Conservation (phyloP, 2,888 invertebrate genomes). For the Sesia bembeciformis region DNA sequence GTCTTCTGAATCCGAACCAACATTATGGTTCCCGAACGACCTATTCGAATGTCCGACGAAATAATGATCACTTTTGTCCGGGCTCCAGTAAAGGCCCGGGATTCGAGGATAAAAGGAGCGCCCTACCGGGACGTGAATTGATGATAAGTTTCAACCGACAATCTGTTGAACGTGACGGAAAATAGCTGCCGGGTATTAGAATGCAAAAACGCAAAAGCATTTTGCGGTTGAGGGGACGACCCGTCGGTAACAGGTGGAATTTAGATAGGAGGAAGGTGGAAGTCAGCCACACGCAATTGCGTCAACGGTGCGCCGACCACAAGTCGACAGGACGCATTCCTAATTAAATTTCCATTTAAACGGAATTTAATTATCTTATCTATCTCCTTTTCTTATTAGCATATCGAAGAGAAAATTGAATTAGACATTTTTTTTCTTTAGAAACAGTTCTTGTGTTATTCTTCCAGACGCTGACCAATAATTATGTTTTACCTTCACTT, state of each 20-base stretch:
- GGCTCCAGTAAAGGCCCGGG: background rate
- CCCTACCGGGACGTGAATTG: slow-evolving; percentile 32
- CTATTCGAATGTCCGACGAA: slow-evolving; percentile 44
- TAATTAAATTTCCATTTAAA: too few species aligned
- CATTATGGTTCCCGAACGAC: slow-evolving; percentile 29
- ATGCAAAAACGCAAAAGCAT: background rate
- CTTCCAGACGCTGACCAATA: too few species aligned
- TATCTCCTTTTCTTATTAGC: too few species aligned
- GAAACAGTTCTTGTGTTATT: too few species aligned
- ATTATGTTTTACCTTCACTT: too few species aligned
- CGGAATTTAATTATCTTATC: too few species aligned
- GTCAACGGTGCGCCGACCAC: too few species aligned
- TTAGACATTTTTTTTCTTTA: too few species aligned
- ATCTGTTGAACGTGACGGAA: slow-evolving; percentile 43
- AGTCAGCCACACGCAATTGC: background rate
- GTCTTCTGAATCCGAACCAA: slow-evolving; percentile 23
- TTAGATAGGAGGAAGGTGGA: background rate
- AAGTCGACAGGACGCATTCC: too few species aligned
- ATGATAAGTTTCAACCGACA: slow-evolving; percentile 38
- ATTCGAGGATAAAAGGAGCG: slow-evolving; percentile 7
- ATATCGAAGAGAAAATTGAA: too few species aligned
- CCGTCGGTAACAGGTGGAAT: background rate
- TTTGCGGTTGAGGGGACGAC: background rate
- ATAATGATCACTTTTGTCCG: slow-evolving; percentile 41
- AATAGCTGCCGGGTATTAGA: background rate